A percentile compares a stretch with the other conserved stretches of the same genome.
phyloP scores from a whole-genome alignment of 1,140 invertebrate genomes.

The Dolichoris vasculosae region DNA sequence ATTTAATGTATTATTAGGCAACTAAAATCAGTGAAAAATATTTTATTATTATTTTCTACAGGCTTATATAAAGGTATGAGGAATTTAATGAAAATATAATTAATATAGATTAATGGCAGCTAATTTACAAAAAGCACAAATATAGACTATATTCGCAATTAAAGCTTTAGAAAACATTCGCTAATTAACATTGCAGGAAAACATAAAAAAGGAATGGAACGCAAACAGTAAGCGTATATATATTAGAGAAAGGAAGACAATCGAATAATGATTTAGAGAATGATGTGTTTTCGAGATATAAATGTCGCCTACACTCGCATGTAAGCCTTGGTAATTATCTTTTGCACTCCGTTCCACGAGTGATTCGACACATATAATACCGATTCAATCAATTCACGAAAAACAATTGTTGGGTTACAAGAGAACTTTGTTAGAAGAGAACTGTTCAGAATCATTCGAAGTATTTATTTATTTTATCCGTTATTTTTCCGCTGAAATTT shows the following conservation, averaged over 20 bases:
- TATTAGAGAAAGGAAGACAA: not conserved
- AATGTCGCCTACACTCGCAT: constrained; percentile 53
- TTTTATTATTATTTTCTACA: not conserved
- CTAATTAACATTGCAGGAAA: constrained; percentile 69
- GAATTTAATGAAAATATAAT: constrained; percentile 37
- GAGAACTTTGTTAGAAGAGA: not conserved
- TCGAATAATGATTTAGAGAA: constrained; percentile 29
- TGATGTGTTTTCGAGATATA: constrained; percentile 62
- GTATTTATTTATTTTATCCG: not conserved
- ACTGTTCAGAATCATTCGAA: not conserved
- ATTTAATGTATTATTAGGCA: not conserved
- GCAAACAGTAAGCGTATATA: not conserved
- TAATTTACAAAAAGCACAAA: constrained; percentile 58
- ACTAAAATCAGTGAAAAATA: not conserved
- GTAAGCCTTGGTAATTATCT: constrained; percentile 58
- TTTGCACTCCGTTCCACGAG: constrained; percentile 26
- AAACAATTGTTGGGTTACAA: constrained; percentile 16
- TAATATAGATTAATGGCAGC: constrained; percentile 29
- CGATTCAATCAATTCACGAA: constrained; percentile 27
- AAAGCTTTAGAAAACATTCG: constrained; percentile 61
- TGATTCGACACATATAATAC: not conserved
- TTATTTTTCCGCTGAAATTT: not conserved
- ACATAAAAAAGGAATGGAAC: constrained; percentile 18
- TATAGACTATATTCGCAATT: constrained; percentile 63
- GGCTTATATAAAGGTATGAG: not conserved